Base-by-base conservation (phyloP, 2,113 vertebrate species). In the Engystomops pustulosus region DNA sequence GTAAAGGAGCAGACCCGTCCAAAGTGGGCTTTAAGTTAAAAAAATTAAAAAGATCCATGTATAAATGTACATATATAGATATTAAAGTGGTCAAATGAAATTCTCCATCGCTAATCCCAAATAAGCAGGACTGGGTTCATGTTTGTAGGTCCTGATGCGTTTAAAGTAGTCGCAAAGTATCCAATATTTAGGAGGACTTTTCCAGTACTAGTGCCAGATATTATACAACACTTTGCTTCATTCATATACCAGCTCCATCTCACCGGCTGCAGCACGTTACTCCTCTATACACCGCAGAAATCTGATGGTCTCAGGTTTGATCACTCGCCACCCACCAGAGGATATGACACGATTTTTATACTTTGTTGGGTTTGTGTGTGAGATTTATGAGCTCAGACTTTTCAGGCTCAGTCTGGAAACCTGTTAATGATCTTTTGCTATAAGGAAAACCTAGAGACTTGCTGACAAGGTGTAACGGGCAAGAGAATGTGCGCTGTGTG, bases 381-480 rank as follows among this genome's bases (percentile, higher is more conserved):
- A 77, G 27, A 77, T 77, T 77, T 77, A 58, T 55, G 74, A 58
- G 74, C 51, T 51, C 53, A 10, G 74, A 32, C 34, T 77, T 77
- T 77, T 53, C 7, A 32, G 74, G 51, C 74, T 58, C 30, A 23
- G 53, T 55, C 74, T 55, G 74, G 74, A 47, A 70, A 81, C 27
- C 65, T 49, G 69, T 81, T 81, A 81, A 81, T 12, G 38, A 70
- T 51, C 79, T 51, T 53, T 32, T 68, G 55, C 44, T 68, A 70
- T 44, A 51, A 70, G 70, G 49, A 34, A 68, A 81, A 81, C 65
- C 53, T 38, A 14, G 69, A 70, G 65, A 65, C 70, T n/a, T 81
- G 79, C 79, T 81, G 79, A 81, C 79, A 81, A 81, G 49, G 79
- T 81, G 79, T 70, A 70, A 81, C 36, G 20, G 49, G 79, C 27